A percentile compares a stretch with the other conserved stretches of the same genome.
Conservation (phyloP, 2,888 invertebrate species). For the Oxycera nigricornis region DNA sequence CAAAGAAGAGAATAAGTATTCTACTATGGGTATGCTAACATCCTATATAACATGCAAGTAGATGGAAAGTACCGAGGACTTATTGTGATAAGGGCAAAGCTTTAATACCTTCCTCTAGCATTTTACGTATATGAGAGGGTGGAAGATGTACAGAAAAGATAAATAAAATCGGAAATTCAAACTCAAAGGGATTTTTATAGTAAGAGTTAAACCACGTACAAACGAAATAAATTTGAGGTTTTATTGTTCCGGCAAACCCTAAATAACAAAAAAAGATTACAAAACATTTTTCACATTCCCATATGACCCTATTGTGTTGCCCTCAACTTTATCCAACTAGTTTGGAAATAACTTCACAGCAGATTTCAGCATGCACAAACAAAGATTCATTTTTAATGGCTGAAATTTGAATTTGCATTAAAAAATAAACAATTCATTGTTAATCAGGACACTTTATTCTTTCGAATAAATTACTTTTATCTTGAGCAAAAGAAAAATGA, state of each 20-base stretch:
- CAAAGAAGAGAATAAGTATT: slow-evolving; percentile 29
- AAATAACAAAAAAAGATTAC: background rate
- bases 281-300: background rate
- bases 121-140: slow-evolving; percentile 41
- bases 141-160: slow-evolving; percentile 39
- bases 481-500: too few species aligned
- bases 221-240: slow-evolving; percentile 43
- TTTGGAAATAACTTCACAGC: slow-evolving; percentile 13
- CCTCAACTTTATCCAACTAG: slow-evolving; percentile 4
- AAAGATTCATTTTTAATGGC: background rate
- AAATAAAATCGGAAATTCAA: slow-evolving; percentile 45
- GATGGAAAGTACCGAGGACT: slow-evolving; percentile 6
- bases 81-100: slow-evolving; percentile 43
- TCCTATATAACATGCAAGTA: slow-evolving; percentile 21
- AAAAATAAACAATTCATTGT: too few species aligned
- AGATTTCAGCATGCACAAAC: slow-evolving; percentile 2
- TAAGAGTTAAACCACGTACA: slow-evolving; percentile 45
- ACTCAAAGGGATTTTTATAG: slow-evolving; percentile 44
- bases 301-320: slow-evolving; percentile 22
- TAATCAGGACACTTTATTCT: too few species aligned
- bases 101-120: slow-evolving; percentile 41
- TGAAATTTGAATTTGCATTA: too few species aligned
- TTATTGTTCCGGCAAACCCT: slow-evolving; percentile 10
- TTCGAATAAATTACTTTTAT: too few species aligned
- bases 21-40: slow-evolving; percentile 3